phyloP scores from a whole-genome alignment of 2,888 invertebrate genomes.

The Anodontia alba region DNA sequence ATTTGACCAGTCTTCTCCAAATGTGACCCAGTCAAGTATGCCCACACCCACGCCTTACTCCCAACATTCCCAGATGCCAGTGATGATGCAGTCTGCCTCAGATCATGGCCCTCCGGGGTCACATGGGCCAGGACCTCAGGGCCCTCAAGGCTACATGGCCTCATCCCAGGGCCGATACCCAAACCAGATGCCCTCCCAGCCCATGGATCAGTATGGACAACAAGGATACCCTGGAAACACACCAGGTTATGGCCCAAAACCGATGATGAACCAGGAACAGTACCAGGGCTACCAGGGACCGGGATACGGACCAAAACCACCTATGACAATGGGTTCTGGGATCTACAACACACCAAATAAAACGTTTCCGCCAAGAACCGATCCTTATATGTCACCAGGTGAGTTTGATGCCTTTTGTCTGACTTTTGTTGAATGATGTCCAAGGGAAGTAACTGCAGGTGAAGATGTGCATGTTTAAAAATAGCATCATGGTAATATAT shows the following conservation, averaged over 20 bases:
- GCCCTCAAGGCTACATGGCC: constrained; percentile 27
- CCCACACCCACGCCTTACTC: constrained; percentile 8
- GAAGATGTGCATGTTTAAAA: too few relatives aligned
- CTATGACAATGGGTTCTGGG: constrained; percentile 63
- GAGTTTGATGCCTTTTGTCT: constrained; percentile 6
- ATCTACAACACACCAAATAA: constrained; percentile 77
- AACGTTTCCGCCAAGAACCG: constrained; percentile 69
- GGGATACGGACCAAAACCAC: constrained; percentile 64
- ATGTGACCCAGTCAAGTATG: constrained; percentile 24
- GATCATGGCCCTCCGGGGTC: constrained; percentile 11
- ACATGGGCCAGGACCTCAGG: constrained; percentile 35
- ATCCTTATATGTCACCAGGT: constrained; percentile 67
- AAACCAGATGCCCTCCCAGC: constrained; percentile 25
- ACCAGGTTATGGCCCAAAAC: constrained; percentile 50
- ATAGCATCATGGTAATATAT: too few relatives aligned
- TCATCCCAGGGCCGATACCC: constrained; percentile 15
- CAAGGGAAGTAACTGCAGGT: too few relatives aligned
- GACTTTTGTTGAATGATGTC: too few relatives aligned
- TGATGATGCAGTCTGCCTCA: constrained; percentile 33
- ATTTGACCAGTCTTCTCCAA: constrained; percentile 69
- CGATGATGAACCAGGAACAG: constrained; percentile 65
- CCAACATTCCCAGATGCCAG: constrained; percentile 29
- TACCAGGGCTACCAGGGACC: constrained; percentile 67
- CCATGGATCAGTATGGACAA: constrained; percentile 25
- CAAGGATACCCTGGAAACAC: constrained; percentile 48